phyloP scores from a whole-genome alignment of 1,140 invertebrate species.

The Lucilia sericata region DNA sequence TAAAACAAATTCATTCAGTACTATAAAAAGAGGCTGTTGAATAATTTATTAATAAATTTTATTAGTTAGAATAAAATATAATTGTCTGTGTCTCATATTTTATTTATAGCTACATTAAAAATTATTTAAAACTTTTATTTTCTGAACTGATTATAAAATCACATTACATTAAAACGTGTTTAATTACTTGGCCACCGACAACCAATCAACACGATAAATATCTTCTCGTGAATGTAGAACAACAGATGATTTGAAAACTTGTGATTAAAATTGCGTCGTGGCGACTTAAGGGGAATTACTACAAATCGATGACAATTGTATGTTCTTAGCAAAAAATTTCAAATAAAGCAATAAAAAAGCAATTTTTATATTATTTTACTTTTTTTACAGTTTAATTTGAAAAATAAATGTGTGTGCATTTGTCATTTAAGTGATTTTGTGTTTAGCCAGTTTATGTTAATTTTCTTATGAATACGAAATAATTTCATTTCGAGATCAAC shows the following conservation, averaged over 20 bases:
- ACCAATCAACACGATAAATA: neutral
- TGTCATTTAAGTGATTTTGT: neutral
- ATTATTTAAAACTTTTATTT: neutral
- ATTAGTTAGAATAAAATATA: too few relatives aligned
- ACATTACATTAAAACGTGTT: slow-evolving; percentile 12
- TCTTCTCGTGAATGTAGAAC: neutral
- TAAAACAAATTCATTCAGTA: too few relatives aligned
- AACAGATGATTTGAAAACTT: neutral
- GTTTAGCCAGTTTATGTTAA: slow-evolving; percentile 14
- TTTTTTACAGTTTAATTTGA: too few relatives aligned
- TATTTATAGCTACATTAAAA: neutral
- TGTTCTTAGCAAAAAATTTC: neutral
- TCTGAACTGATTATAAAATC: neutral
- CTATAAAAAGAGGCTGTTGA: too few relatives aligned
- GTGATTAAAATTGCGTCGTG: slow-evolving; percentile 21
- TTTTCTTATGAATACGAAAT: too few relatives aligned
- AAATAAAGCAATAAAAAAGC: neutral
- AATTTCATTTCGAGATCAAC: neutral
- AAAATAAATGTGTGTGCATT: neutral
- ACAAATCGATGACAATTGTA: neutral
- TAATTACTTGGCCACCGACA: neutral
- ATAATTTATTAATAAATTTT: too few relatives aligned
- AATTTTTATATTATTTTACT: neutral
- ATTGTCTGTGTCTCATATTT: too few relatives aligned
- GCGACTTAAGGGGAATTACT: neutral